Evolutionary conservation across 2,888 invertebrate genomes (phyloP).

Genomic region (Tetheella fluctuosa): DNA sequence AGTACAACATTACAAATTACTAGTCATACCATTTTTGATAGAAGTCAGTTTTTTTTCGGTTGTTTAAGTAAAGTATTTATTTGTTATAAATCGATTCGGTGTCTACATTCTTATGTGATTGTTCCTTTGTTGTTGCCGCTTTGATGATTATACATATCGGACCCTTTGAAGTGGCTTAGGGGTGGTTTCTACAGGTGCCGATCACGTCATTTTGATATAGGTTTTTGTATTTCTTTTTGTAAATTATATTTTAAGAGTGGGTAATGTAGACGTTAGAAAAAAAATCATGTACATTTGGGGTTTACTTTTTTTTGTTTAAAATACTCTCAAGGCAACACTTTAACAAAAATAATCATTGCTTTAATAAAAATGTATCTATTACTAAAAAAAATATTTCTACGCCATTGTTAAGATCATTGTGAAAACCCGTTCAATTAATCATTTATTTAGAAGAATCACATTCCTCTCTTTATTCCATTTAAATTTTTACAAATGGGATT

Average conservation of each 20-base stretch:
- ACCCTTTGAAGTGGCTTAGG: slow-evolving; percentile 28
- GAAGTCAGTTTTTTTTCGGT: neutral
- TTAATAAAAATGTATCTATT: no score
- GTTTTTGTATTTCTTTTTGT: neutral
- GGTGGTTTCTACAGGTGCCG: slow-evolving; percentile 21
- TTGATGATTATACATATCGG: slow-evolving; percentile 41
- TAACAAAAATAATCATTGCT: no score
- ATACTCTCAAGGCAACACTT: no score
- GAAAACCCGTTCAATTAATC: no score
- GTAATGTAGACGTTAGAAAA: neutral
- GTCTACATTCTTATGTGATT: slow-evolving; percentile 32
- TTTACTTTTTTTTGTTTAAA: no score
- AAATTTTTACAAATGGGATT: no score
- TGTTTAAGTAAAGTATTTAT: slow-evolving; percentile 9
- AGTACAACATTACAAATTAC: neutral
- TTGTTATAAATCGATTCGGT: slow-evolving; percentile 28
- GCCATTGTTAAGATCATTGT: no score
- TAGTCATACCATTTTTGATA: neutral
- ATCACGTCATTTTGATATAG: slow-evolving; percentile 4
- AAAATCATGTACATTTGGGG: no score
- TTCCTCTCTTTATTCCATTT: no score
- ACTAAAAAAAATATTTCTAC: no score
- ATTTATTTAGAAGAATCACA: no score
- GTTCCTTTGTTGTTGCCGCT: slow-evolving; percentile 41
- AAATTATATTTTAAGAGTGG: neutral